Evolutionary conservation across 2,888 invertebrate species (phyloP).

Genomic region (Drosophila lutescens): DNA sequence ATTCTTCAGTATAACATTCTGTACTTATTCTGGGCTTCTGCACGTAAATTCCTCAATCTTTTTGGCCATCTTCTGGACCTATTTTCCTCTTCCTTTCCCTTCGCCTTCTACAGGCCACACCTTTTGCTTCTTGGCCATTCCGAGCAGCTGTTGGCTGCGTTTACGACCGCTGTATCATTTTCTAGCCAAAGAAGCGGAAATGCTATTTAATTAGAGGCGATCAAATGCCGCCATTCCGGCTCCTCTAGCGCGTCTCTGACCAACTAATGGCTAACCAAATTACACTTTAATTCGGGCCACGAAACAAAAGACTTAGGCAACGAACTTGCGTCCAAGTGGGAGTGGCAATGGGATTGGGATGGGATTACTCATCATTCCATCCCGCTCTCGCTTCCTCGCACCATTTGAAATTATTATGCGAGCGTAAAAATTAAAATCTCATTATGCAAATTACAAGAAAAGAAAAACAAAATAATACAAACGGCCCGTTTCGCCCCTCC

Average conservation of each 20-base stretch:
- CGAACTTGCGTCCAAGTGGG: constrained; percentile 51
- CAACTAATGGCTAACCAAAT: constrained; percentile 76
- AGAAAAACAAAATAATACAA: constrained; percentile 18
- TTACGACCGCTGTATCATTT: constrained; percentile 61
- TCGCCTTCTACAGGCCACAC: constrained; percentile 61
- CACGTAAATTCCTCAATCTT: neutral
- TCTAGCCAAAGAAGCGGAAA: constrained; percentile 69
- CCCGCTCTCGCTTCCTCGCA: neutral
- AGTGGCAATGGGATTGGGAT: constrained; percentile 24
- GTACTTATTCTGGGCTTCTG: neutral
- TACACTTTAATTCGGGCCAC: constrained; percentile 76
- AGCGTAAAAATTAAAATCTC: constrained; percentile 77
- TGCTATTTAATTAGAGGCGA: constrained; percentile 79
- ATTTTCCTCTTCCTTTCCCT: constrained; percentile 13
- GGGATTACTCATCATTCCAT: constrained; percentile 22
- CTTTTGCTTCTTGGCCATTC: constrained; percentile 35
- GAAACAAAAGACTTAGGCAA: constrained; percentile 70
- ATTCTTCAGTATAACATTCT: no score
- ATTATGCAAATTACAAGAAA: constrained; percentile 80
- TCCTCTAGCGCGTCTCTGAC: constrained; percentile 25
- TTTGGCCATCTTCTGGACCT: neutral
- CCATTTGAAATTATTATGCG: constrained; percentile 57
- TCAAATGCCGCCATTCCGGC: constrained; percentile 66
- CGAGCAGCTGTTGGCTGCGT: constrained; percentile 24
- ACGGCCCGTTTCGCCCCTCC: neutral